Conservation (phyloP, 1,140 invertebrate genomes). For the Phymorhynchus buccinoides region DNA sequence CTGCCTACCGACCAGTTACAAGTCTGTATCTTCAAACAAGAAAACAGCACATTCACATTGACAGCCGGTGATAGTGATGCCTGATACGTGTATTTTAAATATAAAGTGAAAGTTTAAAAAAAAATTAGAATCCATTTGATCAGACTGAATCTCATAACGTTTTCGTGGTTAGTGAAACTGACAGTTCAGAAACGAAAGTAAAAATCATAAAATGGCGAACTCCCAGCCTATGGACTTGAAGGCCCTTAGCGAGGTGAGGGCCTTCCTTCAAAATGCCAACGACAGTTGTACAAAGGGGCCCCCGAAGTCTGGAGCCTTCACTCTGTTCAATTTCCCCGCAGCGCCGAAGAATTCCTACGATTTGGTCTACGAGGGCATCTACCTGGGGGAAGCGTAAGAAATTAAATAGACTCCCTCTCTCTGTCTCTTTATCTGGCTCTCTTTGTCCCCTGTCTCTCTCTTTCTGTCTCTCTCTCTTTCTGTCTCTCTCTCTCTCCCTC, state of each 20-base stretch:
- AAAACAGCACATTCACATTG: too few species aligned
- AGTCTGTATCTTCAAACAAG: too few species aligned
- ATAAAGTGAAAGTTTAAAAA: too few species aligned
- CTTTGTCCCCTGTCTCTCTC: too few species aligned
- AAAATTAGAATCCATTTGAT: too few species aligned
- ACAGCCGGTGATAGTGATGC: too few species aligned
- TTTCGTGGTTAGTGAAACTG: too few species aligned
- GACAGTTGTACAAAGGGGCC: not conserved
- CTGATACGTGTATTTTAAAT: too few species aligned
- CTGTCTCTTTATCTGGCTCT: not conserved
- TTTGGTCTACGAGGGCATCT: slow-evolving; percentile 46
- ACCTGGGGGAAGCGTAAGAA: slow-evolving; percentile 45
- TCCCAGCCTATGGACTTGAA: slow-evolving; percentile 39
- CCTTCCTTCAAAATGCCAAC: slow-evolving; percentile 7
- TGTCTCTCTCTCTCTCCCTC: not conserved
- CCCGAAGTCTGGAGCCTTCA: slow-evolving; percentile 17
- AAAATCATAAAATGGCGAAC: too few species aligned
- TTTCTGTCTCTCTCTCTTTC: not conserved
- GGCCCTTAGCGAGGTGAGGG: slow-evolving; percentile 13
- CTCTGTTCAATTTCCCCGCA: slow-evolving; percentile 36
- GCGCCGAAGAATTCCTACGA: slow-evolving; percentile 43
- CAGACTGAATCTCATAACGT: too few species aligned
- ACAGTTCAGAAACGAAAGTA: too few species aligned
- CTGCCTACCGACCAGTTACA: too few species aligned
- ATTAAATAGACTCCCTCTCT: not conserved